Base-by-base conservation (phyloP, 2,113 vertebrate species). In the Climacteris rufus region DNA sequence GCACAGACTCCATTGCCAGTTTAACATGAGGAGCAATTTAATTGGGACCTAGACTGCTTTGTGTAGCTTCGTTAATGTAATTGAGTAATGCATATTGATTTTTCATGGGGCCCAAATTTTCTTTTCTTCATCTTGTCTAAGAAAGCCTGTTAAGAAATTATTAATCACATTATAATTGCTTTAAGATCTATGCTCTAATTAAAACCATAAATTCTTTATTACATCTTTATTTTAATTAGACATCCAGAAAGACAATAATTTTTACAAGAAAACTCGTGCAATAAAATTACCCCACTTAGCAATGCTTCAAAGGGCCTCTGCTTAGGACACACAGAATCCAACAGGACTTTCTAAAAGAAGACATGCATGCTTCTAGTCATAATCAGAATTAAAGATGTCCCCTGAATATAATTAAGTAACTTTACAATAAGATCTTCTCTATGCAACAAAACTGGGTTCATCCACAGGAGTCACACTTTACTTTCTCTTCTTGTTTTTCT, bases 141-240 rank as follows among this genome's bases (percentile, higher is more conserved):
- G 95, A 94, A 97, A 94, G 89, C 95, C 91, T 94, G 96, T 97
- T 98, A 98, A 98, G 95, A 92, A 97, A 97, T 98, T 98, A 98
- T 98, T 98, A 98, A 98, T 97, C 96, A 97, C 83, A 42, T 20
- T 68, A 96, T 98, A 98, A 98, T 98, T 97, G 97, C 97, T 98
- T 98, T 97, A 98, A 98, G 97, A 98, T 97, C 96, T 98, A 97
- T 97, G 90, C 75, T 90, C 96, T 98, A 98, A 98, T 98, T 98
- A 98, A 98, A 98, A 97, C 89, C 84, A 96, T 98, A 97, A 98
- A 97, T 98, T 98, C 94, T 98, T 98, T 98, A 98, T 98, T 98
- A 93, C 92, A 74, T 97, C 97, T 98, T 98, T 97, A 98, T 98
- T 98, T 98, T 98, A 98, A 98, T 98, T 98, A 98, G 97, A 92